These are phyloP conservation scores for Pogonognathellus flavescens DNA, from an alignment of 1,140 invertebrate genomes.

Conservation along the genomic window DNA sequence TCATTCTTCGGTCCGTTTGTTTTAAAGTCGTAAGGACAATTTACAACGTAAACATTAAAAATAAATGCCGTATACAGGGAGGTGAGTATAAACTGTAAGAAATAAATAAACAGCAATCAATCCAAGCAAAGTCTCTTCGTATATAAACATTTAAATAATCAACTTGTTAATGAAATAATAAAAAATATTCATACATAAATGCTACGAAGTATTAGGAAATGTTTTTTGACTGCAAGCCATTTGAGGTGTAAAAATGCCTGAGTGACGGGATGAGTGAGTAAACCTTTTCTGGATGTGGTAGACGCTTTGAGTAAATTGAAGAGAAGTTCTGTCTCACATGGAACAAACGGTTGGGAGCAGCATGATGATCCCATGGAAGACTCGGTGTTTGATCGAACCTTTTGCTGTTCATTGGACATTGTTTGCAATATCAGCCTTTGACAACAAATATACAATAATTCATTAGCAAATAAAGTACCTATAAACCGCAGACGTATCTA, in stretches of 20 bases:
- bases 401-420: background rate
- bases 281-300: constrained; percentile 5
- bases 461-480: background rate
- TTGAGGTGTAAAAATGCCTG: constrained; percentile 56
- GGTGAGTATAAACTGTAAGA: background rate
- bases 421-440: background rate
- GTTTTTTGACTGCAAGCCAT: constrained; percentile 51
- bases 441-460: background rate
- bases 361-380: background rate
- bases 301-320: background rate
- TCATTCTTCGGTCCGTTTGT: background rate
- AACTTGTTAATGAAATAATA: background rate
- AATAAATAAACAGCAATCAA: background rate
- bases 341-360: background rate
- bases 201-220: constrained; percentile 31
- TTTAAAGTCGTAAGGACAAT: constrained; percentile 45
- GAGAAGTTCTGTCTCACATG: constrained; percentile 37
- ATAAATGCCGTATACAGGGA: constrained; percentile 48
- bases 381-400: background rate
- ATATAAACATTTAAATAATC: background rate
- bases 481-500: too few species aligned
- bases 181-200: constrained; percentile 39
- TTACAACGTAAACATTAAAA: constrained; percentile 32
- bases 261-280: constrained; percentile 54
- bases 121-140: background rate